A percentile compares a stretch with the other conserved stretches of the same genome.
Evolutionary conservation across 2,888 invertebrate species (phyloP).

Genomic region (Empis stercorea): DNA sequence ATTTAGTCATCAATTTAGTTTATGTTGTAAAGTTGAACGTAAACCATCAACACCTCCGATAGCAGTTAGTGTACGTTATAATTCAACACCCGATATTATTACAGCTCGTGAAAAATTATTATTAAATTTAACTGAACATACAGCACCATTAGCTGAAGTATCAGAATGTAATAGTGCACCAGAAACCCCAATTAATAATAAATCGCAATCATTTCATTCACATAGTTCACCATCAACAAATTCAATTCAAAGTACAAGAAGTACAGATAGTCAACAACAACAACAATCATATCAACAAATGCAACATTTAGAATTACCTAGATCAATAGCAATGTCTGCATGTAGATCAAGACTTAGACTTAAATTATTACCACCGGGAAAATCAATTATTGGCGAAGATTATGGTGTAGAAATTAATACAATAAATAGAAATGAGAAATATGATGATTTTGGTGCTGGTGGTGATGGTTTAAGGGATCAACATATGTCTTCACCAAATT

Average conservation of each 20-base stretch:
- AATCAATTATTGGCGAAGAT: constrained; percentile 6
- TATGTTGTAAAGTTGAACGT: constrained; percentile 33
- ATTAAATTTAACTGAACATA: constrained; percentile 10
- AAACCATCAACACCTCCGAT: constrained; percentile 29
- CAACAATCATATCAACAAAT: not conserved
- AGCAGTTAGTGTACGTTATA: constrained; percentile 30
- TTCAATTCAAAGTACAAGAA: constrained; percentile 27
- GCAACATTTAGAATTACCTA: constrained; percentile 18
- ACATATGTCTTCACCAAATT: constrained; percentile 36
- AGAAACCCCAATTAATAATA: constrained; percentile 30
- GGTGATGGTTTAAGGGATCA: constrained; percentile 24
- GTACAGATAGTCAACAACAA: constrained; percentile 12
- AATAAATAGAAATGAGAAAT: constrained; percentile 6
- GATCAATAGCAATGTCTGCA: constrained; percentile 34
- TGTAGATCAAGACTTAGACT: constrained; percentile 33
- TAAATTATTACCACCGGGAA: constrained; percentile 32
- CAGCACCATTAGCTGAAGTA: constrained; percentile 13
- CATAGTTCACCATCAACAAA: constrained; percentile 28
- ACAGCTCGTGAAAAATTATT: constrained; percentile 4
- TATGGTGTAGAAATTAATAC: constrained; percentile 16
- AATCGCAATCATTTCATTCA: constrained; percentile 22
- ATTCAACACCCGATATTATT: constrained; percentile 27
- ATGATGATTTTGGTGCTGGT: not conserved
- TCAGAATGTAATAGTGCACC: constrained; percentile 33
- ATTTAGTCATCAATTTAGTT: constrained; percentile 33